phyloP scores from a whole-genome alignment of 2,113 vertebrate genomes.

The Sander vitreus region DNA sequence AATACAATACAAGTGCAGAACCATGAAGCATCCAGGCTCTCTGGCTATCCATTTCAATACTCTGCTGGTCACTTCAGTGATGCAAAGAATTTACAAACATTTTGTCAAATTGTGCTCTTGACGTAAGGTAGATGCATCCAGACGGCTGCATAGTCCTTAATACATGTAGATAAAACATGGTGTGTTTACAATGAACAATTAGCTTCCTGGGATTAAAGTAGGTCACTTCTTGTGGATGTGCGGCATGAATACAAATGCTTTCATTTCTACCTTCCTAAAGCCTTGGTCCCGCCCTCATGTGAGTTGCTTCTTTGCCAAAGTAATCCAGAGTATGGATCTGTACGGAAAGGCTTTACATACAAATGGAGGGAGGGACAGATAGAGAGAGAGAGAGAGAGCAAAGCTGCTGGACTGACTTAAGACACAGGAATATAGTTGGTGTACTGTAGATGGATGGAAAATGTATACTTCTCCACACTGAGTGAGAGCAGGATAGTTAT shows the following conservation, averaged over 20 bases:
- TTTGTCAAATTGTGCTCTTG: slow-evolving; percentile 12
- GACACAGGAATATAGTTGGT: neutral
- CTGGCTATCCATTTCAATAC: slow-evolving; percentile 32
- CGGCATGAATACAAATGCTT: slow-evolving; percentile 64
- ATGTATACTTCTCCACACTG: neutral
- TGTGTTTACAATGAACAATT: slow-evolving; percentile 53
- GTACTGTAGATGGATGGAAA: slow-evolving; percentile 7
- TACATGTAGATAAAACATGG: neutral
- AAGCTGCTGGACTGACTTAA: neutral
- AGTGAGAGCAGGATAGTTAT: slow-evolving; percentile 11
- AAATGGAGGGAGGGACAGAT: slow-evolving; percentile 26
- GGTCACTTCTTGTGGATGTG: slow-evolving; percentile 69
- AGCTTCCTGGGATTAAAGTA: slow-evolving; percentile 60
- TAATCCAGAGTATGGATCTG: slow-evolving; percentile 69
- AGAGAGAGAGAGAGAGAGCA: slow-evolving; percentile 2
- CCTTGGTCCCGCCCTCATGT: slow-evolving; percentile 44
- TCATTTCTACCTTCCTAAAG: slow-evolving; percentile 55
- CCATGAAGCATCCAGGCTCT: slow-evolving; percentile 25
- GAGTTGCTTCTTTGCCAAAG: slow-evolving; percentile 47
- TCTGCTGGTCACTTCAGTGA: slow-evolving; percentile 27
- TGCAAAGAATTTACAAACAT: neutral
- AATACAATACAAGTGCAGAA: slow-evolving; percentile 46
- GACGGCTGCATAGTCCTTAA: slow-evolving; percentile 31
- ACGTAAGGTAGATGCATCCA: slow-evolving; percentile 25
- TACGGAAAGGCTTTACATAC: slow-evolving; percentile 61